Evolutionary conservation across 2,888 invertebrate species (phyloP).

Genomic region (Poecilobothrus nobilitatus): DNA sequence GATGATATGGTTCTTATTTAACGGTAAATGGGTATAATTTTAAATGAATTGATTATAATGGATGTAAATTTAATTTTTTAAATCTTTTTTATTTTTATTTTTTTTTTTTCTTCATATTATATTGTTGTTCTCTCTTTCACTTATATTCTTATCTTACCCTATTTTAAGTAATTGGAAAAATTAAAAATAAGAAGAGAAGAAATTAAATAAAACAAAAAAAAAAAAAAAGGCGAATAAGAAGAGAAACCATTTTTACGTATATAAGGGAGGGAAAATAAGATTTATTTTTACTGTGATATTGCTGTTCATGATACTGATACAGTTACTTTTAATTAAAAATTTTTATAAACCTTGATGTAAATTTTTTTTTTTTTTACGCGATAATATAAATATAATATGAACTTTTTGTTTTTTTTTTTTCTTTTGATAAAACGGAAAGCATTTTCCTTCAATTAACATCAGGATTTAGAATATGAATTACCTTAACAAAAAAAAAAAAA

Average conservation of each 20-base stretch:
- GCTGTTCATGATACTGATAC: neutral
- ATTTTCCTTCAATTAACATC: neutral
- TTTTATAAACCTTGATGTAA: neutral
- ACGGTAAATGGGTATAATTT: neutral
- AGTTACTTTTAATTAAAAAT: neutral
- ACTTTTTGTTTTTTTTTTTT: too few species aligned
- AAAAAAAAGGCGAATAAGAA: too few species aligned
- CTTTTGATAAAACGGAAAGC: neutral
- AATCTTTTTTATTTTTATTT: too few species aligned
- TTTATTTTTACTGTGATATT: too few species aligned
- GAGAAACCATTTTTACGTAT: too few species aligned
- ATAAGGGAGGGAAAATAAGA: too few species aligned
- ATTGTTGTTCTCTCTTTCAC: too few species aligned
- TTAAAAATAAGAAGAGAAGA: too few species aligned
- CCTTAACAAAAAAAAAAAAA: neutral
- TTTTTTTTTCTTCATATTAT: too few species aligned
- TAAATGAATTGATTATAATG: neutral
- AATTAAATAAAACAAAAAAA: too few species aligned
- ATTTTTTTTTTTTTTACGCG: neutral
- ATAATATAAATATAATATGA: neutral
- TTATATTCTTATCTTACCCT: too few species aligned
- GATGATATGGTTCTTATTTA: neutral
- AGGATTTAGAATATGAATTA: neutral
- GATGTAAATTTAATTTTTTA: slow-evolving; percentile 2
- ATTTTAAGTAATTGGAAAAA: too few species aligned